Evolutionary conservation across 2,113 vertebrate genomes (phyloP), one percentile per base, ranked within the genome.

Genomic region (Rhabdornis inornatus): DNA sequence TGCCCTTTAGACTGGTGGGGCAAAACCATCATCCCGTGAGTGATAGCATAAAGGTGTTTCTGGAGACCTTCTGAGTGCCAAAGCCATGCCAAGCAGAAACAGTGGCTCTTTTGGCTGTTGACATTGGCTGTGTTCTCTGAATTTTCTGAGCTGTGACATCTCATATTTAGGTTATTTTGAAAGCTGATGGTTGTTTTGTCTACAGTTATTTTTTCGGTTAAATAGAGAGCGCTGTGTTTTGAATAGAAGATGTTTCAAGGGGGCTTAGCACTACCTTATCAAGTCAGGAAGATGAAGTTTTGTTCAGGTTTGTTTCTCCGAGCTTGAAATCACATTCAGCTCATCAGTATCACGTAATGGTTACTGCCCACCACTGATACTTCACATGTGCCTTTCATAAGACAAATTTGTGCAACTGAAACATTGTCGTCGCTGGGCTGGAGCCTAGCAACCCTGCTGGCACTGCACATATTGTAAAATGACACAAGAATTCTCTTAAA

Each of bases 401-500:
- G 59, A 59, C 13, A 28, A 25, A 40, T 91, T 33, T 79, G 52
- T 93, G 77, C 44, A 80, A 37, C 52, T 88, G 88, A 56, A 91
- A 42, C 70, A 8, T 52, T 83, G 76, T 50, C 3, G 0, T 79
- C 0, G 1, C 52, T 83, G 80, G 79, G 52, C 75, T 75, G 72
- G 56, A 95, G 79, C 76, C 79, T 92, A 64, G 79, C 71, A 89
- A 91, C 61, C 70, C 69, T 28, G 40, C 63, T 95, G 94, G 91
- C 84, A 87, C 42, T 40, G 39, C 2, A 11, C 27, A 47, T 79
- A 37, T 5, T 94, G 81, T 95, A 94, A 95, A 95, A 92, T 76
- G 53, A 59, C 91, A 92, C 57, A 83, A 87, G 66, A 91, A 74
- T 92, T 91, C 84, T 95, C 87, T 95, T 90, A 91, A 94, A 92